Base-by-base conservation (phyloP, 2,888 invertebrate genomes). In the Drosophila neutralis region DNA sequence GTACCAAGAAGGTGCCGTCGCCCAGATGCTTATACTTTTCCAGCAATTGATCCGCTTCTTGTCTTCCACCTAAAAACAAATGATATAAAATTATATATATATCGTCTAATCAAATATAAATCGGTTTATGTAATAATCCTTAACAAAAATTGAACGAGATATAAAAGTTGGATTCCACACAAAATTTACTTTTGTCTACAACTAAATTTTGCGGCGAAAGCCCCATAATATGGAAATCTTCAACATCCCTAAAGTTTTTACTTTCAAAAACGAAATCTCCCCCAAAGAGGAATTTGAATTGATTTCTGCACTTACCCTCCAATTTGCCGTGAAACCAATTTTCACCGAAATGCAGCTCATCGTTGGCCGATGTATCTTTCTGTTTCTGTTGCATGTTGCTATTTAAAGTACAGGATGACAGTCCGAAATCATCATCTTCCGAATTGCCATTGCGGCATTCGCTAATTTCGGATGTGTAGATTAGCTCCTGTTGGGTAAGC, bases 321-420 rank as follows among this genome's bases (percentile, higher is more conserved):
- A 98, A 93, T 91, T 96, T 96, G 0, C 98, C 98, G 91, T 98
- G 98, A 91, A 98, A 98, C 98, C 98, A 98, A 91, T 96, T 96
- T 93, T 98, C 98, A 31, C 96, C 96, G 91, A 97, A 98, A 93
- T 98, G 98, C 75, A 98, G 92, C 91, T 98, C 98, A 90, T 98
- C 97, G 85, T 97, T 97, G 0, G 96, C 96, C 13, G 97, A 94
- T 66, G 95, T 95, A 86, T 95, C 93, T 74, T 94, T 94, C 4
- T 93, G 93, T 29, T 95, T 94, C 0, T 94, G 93, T 56, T 95
- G 95, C 70, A 92, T 62, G 64, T 73, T 87, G 57, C 59, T 76
- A 18, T 88, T 68, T 3, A 85, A 24, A 0, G 74, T 69, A n/a
- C 72, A 82, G 0, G 80, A 51, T 0, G 84, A 83, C 1, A 79